Evolutionary conservation across 2,888 invertebrate genomes (phyloP), one percentile per base, ranked within the genome.

Genomic region (Chaetogeoica ovagalla): DNA sequence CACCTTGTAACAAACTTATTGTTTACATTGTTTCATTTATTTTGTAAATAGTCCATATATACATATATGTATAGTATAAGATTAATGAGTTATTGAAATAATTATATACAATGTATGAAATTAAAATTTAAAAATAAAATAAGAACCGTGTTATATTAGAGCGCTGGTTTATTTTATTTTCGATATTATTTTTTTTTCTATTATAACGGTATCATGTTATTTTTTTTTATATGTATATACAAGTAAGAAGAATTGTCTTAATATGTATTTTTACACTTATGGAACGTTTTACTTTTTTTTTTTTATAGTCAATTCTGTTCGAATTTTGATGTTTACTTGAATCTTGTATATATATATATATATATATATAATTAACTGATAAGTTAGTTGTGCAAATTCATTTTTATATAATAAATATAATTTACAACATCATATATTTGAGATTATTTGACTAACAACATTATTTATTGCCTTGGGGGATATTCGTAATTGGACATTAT

Each of bases 21-120:
- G 79, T 79, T 79, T 63, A 79, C 63, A 71, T 79, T 79, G 71
- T 79, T n/a, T 79, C 79, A 79, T 71, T 69, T 79, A 71, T 79
- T 79, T 79, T 79, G 79, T 79, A 79, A 79, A 79, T 79, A 75
- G 23, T 48, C 57, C 37, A 66, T 39, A 39, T 60, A 23, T 43
- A 7, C 11, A 43, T 43, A 43, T 43, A 43, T 43, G 11, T 43
- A 62, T 63, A 59, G 5, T 39, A 74, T 74, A 71, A 60, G 39
- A 79, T 69, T 70, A 62, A 68, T 71, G 63, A 71, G 57, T 75
- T 75, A 75, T 75, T 65, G 57, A n/a, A 19, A 55, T 72, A 55
- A 52, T 73, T 21, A 21, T 60, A 4, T 23, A 1, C 21, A 59
- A 57, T 76, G 37, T 62, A 62, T 70, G 8, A 57, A 63, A 19